Conservation (phyloP, 2,888 invertebrate genomes). For the Scelioninae gen. 1 region DNA sequence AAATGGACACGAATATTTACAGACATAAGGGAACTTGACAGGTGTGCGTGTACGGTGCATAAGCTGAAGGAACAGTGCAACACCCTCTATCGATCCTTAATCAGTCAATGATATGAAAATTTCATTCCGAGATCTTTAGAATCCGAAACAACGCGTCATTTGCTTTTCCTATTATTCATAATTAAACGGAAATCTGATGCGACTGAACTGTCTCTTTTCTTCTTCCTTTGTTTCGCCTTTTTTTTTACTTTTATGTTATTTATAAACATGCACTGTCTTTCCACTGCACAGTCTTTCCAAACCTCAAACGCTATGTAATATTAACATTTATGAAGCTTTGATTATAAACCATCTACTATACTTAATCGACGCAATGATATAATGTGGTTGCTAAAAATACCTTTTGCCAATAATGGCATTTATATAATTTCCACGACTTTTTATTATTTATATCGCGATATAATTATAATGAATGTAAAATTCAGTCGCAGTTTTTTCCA, state of each 20-base stretch:
- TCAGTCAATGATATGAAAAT: conserved; percentile 73
- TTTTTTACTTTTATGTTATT: background rate
- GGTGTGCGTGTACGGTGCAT: conserved; percentile 69
- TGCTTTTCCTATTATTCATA: conserved; percentile 5
- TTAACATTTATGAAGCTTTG: background rate
- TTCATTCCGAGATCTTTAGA: conserved; percentile 37
- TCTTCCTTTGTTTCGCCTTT: background rate
- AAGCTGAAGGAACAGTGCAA: conserved; percentile 61
- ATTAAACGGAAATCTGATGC: background rate
- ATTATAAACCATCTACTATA: conserved; percentile 7
- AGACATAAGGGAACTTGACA: conserved; percentile 69
- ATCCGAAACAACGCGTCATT: background rate
- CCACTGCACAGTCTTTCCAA: background rate
- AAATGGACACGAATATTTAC: conserved; percentile 68
- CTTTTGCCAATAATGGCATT: conserved; percentile 37
- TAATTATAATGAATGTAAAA: conserved; percentile 25
- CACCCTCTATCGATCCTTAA: conserved; percentile 74
- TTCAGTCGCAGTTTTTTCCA: conserved; percentile 7
- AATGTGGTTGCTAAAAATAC: conserved; percentile 44
- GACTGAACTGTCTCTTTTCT: too few relatives aligned
- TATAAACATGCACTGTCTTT: background rate
- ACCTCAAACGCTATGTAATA: background rate
- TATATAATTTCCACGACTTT: conserved; percentile 2
- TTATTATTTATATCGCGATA: conserved; percentile 3
- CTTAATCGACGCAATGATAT: conserved; percentile 13